Evolutionary conservation across 2,113 vertebrate species (phyloP), one percentile per base, ranked within the genome.

Genomic region (Cyprinus carpio): DNA sequence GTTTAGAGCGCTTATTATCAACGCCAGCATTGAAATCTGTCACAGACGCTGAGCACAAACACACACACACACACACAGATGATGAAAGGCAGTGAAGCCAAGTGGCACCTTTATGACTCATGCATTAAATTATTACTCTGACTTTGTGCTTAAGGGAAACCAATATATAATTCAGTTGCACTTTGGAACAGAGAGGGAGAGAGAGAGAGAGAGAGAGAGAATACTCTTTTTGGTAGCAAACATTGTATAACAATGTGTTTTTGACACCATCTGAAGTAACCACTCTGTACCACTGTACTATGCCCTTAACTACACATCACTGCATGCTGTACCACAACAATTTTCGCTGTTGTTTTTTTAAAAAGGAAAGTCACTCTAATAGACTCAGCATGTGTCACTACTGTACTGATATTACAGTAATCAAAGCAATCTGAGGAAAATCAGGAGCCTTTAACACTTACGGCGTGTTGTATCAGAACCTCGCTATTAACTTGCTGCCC

Each of bases 101-200:
- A 56, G 76, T 34, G 46, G 77, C 78, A 87, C 77, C 49, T 81
- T 60, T 78, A 51, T 34, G 71, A 72, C 43, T 87, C 51, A 74
- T 37, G 79, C 34, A 83, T 72, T 74, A 51, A 74, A 85, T 85
- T 83, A 83, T 65, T 85, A 46, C 75, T 86, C 75, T 75, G 62
- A 69, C 82, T 87, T 84, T 78, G 62, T 75, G 84, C 77, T 85
- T 80, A 82, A 80, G 58, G 74, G 79, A 51, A 80, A 31, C 58
- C 49, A 43, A 82, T 85, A 56, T 78, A 79, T 85, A 89, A 89
- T 86, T 69, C 77, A 88, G 62, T 58, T 62, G 20, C 69, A 27
- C 16, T 43, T 65, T 78, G 25, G 4, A 72, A 82, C 34, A 83
- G 37, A 31, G 37, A 54, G n/a, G 12, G 25, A 75, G 49, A 51